Evolutionary conservation across 2,797 vertebrate species (phyloP).

Genomic region (Melopsittacus undulatus): DNA sequence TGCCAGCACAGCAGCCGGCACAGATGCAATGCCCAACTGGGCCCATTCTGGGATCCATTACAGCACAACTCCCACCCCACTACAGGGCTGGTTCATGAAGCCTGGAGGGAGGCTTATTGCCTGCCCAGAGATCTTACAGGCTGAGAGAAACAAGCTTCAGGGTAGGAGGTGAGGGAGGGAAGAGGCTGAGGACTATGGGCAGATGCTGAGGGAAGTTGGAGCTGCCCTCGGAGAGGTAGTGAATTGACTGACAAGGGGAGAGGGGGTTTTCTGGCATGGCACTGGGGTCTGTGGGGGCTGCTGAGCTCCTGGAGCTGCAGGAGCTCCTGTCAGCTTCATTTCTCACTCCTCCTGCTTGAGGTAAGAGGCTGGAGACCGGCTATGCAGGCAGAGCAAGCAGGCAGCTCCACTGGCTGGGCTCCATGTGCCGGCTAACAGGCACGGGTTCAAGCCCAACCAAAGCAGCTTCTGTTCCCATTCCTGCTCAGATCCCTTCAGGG

Average conservation of each 20-base stretch:
- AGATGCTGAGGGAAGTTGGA: background rate
- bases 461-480: slow-evolving; percentile 25
- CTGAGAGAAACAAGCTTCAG: background rate
- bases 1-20: background rate
- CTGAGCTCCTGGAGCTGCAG: background rate
- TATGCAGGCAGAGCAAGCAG: background rate
- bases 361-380: background rate
- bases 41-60: background rate
- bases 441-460: background rate
- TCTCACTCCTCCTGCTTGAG: background rate
- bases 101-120: background rate
- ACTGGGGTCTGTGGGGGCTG: background rate
- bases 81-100: fast-evolving
- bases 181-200: background rate
- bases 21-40: background rate
- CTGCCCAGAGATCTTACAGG: background rate
- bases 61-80: background rate
- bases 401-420: background rate
- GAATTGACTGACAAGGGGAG: background rate
- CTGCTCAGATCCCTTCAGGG: slow-evolving; percentile 5
- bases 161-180: background rate
- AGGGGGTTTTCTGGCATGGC: background rate
- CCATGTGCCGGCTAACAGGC: background rate
- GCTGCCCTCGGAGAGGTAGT: background rate
- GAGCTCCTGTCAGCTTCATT: background rate